Conservation (phyloP, 2,113 vertebrate genomes). For the Canis aureus region DNA sequence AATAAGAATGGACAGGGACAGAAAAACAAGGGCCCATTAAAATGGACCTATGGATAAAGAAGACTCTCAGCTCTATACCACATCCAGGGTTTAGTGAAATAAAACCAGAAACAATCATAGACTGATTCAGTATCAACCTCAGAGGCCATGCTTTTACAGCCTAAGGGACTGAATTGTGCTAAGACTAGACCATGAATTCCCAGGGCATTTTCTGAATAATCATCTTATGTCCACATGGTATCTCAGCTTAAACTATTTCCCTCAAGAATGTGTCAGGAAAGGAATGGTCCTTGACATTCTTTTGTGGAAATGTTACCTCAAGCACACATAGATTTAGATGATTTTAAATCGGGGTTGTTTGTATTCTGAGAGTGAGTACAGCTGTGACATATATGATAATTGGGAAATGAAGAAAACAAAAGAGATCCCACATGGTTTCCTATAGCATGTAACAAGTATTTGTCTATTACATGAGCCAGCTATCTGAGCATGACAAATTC, state of each 20-base stretch:
- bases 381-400: background rate
- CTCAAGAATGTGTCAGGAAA: constrained; percentile 6
- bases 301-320: background rate
- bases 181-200: background rate
- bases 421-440: background rate
- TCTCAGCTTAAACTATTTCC: background rate
- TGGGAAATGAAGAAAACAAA: background rate
- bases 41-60: constrained; percentile 34
- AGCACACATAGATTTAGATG: background rate
- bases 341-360: background rate
- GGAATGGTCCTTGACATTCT: background rate
- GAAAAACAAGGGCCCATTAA: constrained; percentile 66
- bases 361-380: background rate
- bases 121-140: background rate
- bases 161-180: background rate
- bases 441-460: background rate
- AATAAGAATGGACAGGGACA: constrained; percentile 61
- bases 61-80: background rate
- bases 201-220: background rate
- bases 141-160: background rate
- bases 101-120: background rate
- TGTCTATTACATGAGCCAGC: background rate
- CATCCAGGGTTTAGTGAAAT: constrained; percentile 1
- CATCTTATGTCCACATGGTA: background rate
- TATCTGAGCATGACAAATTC: background rate